Evolutionary conservation across 2,113 vertebrate species (phyloP).

Genomic region (Phoxinus phoxinus): DNA sequence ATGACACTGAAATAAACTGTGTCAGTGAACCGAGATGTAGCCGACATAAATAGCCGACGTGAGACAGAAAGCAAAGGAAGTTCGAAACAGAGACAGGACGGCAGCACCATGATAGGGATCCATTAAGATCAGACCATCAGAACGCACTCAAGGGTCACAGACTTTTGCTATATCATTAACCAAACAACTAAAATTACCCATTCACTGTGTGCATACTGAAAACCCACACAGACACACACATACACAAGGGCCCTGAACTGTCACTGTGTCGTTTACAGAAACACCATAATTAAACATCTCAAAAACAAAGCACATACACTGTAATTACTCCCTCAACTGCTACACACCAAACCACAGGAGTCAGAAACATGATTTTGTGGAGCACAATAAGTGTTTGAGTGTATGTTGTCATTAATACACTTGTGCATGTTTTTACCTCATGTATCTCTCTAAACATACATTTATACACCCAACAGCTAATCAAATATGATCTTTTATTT

Average conservation of each 20-base stretch:
- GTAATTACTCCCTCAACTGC: slow-evolving; percentile 79
- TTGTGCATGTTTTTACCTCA: background rate
- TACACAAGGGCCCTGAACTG: slow-evolving; percentile 69
- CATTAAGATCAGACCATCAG: slow-evolving; percentile 32
- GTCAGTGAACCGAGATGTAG: slow-evolving; percentile 21
- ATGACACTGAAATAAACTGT: slow-evolving; percentile 47
- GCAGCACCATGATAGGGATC: slow-evolving; percentile 21
- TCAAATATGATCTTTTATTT: background rate
- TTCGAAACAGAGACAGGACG: slow-evolving; percentile 22
- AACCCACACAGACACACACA: slow-evolving; percentile 42
- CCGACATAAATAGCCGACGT: slow-evolving; percentile 19
- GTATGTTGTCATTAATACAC: slow-evolving; percentile 18
- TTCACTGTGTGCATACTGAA: slow-evolving; percentile 46
- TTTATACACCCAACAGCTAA: slow-evolving; percentile 36
- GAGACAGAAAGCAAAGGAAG: slow-evolving; percentile 3
- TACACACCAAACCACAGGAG: slow-evolving; percentile 71
- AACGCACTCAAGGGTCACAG: slow-evolving; percentile 57
- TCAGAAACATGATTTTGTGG: slow-evolving; percentile 69
- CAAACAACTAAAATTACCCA: slow-evolving; percentile 51
- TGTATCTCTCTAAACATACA: slow-evolving; percentile 23
- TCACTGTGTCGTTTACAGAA: slow-evolving; percentile 70
- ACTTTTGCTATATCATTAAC: slow-evolving; percentile 68
- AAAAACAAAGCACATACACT: slow-evolving; percentile 82
- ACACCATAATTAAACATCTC: slow-evolving; percentile 80
- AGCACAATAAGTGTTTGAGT: slow-evolving; percentile 63